These are phyloP conservation scores for Leptopilina myrica DNA, from an alignment of 2,888 invertebrate genomes.

Conservation along the genomic window DNA sequence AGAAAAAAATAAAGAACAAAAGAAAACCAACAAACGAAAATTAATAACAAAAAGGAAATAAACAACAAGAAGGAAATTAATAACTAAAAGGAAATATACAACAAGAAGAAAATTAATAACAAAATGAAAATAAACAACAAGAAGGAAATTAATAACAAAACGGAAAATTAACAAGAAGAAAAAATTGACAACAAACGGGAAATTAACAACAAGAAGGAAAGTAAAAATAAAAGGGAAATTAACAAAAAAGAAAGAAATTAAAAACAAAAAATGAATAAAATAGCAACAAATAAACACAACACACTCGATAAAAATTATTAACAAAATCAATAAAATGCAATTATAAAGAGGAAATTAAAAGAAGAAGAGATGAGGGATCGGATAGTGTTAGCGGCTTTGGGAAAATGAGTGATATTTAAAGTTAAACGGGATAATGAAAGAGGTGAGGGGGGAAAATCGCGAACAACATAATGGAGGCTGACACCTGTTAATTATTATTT, in stretches of 20 bases:
- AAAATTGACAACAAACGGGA: not conserved
- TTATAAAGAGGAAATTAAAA: not conserved
- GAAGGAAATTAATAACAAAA: not conserved
- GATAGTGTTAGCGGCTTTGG: not conserved
- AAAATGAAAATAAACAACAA: not conserved
- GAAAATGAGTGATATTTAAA: no score
- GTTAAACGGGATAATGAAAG: no score
- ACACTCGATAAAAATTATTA: not conserved
- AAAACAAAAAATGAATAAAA: not conserved
- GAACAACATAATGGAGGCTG: not conserved
- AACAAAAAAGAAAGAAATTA: not conserved
- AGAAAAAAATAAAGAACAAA: no score
- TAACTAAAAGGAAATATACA: no score
- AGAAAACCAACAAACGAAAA: no score
- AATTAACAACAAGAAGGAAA: not conserved
- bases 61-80: no score
- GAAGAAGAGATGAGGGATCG: not conserved
- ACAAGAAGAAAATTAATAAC: no score
- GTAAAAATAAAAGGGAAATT: not conserved
- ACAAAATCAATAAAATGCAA: not conserved
- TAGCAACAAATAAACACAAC: not conserved
- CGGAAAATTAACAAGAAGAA: no score
- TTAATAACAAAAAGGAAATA: no score
- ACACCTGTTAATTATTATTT: slow-evolving; percentile 17
- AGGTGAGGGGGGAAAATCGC: not conserved